Percentiles rank a stretch among this genome's conserved stretches.
These are phyloP conservation scores for Sesamia inferens DNA, from an alignment of 2,888 invertebrate species.

Conservation along the genomic window DNA sequence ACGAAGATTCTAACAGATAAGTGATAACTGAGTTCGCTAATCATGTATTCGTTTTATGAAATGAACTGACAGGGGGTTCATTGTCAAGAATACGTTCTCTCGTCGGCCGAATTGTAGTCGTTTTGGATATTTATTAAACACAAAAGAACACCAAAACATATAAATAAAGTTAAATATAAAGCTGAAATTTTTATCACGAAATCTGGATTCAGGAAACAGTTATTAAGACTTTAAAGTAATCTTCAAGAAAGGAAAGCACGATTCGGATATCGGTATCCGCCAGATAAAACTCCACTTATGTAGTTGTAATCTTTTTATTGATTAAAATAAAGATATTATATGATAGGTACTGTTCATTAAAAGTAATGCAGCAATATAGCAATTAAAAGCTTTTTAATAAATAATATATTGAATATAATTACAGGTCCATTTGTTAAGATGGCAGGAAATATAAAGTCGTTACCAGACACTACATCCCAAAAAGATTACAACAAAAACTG, in stretches of 20 bases:
- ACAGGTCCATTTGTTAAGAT: constrained; percentile 20
- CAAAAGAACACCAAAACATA: neutral
- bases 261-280: constrained; percentile 45
- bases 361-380: constrained; percentile 23
- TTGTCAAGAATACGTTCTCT: too few relatives aligned
- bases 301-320: neutral
- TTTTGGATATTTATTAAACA: neutral
- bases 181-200: constrained; percentile 36
- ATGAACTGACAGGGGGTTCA: too few relatives aligned
- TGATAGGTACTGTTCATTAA: constrained; percentile 1
- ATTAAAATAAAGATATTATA: constrained; percentile 6
- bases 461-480: constrained; percentile 46
- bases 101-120: too few relatives aligned
- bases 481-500: constrained; percentile 40
- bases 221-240: neutral
- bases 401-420: constrained; percentile 49
- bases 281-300: neutral
- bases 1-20: too few relatives aligned
- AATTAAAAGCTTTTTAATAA: constrained; percentile 25
- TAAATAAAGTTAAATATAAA: neutral
- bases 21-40: too few relatives aligned
- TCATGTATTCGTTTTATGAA: too few relatives aligned
- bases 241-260: constrained; percentile 21
- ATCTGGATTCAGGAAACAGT: constrained; percentile 29
- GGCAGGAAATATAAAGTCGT: constrained; percentile 51